Percentiles rank a stretch among this genome's conserved stretches.
Conservation (phyloP, 2,113 vertebrate species). For the Arvicanthis niloticus region DNA sequence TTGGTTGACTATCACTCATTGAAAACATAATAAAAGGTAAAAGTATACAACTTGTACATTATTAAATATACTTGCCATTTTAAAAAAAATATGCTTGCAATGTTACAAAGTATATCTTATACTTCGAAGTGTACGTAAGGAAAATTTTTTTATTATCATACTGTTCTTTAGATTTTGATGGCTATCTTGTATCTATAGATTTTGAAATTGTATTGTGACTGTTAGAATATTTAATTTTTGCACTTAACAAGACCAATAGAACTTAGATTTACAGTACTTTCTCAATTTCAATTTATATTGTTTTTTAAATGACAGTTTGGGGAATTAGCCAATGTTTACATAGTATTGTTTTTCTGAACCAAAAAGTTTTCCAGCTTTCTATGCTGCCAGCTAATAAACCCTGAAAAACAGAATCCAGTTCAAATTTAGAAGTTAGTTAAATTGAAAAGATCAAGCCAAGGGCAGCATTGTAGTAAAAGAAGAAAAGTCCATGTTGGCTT, state of each 20-base stretch:
- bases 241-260: neutral
- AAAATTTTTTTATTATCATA: neutral
- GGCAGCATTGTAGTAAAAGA: slow-evolving; percentile 22
- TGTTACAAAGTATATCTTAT: neutral
- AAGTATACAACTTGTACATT: neutral
- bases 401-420: neutral
- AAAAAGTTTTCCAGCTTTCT: slow-evolving; percentile 61
- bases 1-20: neutral
- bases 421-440: slow-evolving; percentile 54
- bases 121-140: neutral
- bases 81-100: neutral
- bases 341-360: slow-evolving; percentile 60
- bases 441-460: slow-evolving; percentile 57
- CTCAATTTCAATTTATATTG: slow-evolving; percentile 13
- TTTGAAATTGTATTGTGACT: neutral
- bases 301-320: slow-evolving; percentile 28
- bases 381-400: slow-evolving; percentile 55
- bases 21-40: neutral
- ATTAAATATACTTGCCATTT: neutral
- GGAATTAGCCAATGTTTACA: slow-evolving; percentile 51
- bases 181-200: neutral
- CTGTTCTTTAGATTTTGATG: neutral
- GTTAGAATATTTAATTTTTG: neutral
- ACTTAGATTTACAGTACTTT: slow-evolving; percentile 37
- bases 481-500: slow-evolving; percentile 36